Evolutionary conservation across 2,888 invertebrate genomes (phyloP).

Genomic region (Andrena hattorfiana): DNA sequence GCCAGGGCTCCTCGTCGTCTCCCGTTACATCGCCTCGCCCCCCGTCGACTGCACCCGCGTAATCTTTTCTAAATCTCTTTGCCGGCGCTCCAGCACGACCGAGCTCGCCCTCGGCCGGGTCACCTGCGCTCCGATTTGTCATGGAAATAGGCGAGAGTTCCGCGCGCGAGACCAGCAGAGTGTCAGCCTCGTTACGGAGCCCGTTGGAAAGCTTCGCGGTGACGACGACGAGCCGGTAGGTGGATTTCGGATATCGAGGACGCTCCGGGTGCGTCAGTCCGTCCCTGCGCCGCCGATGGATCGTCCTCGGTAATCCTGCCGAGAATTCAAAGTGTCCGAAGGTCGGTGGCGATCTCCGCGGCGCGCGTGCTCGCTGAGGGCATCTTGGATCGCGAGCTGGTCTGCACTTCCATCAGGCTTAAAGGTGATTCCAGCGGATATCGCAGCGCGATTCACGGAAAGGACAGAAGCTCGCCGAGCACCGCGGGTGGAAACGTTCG

Average conservation of each 20-base stretch:
- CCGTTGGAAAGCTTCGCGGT: background rate
- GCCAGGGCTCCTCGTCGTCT: background rate
- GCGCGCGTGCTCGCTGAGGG: background rate
- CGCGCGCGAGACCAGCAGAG: too few relatives aligned
- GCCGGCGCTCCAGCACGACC: background rate
- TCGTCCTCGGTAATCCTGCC: slow-evolving; percentile 3
- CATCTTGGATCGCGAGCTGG: background rate
- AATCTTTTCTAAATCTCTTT: too few relatives aligned
- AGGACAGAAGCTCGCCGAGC: background rate
- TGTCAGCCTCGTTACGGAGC: too few relatives aligned
- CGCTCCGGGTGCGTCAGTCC: background rate
- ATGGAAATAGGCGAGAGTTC: background rate
- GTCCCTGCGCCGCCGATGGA: background rate
- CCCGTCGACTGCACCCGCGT: too few relatives aligned
- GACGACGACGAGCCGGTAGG: background rate
- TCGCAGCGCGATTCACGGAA: background rate
- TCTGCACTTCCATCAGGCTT: background rate
- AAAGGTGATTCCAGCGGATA: slow-evolving; percentile 11
- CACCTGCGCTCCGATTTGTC: too few relatives aligned
- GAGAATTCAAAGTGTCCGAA: background rate
- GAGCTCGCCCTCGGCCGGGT: background rate
- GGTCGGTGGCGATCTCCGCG: background rate
- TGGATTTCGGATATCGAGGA: background rate
- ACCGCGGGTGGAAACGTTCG: background rate
- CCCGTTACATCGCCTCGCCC: background rate